Base-by-base conservation (phyloP, 2,113 vertebrate genomes). In the Rhombomys opimus region DNA sequence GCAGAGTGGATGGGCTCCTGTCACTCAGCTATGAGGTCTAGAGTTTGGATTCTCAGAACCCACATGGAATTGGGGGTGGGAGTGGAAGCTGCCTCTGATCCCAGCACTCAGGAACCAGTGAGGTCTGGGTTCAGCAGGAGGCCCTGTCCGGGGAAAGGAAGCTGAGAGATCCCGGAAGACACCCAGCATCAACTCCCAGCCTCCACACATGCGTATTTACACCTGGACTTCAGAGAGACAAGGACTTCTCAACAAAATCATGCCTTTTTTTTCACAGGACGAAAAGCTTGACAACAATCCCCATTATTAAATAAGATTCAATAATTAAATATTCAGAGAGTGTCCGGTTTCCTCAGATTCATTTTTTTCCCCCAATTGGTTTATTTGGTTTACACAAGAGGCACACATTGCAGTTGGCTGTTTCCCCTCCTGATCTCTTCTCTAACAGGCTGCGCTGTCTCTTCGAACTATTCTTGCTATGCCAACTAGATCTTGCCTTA, bases 321-420 rank as follows among this genome's bases (percentile, higher is more conserved):
- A 68, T 73, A 9, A 46, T 85, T 59, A 54, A 91, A 70, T 85
- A 88, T 80, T 57, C 25, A 75, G 22, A 54, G 41, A 89, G 35
- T 30, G 9, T 96, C 81, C 88, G 41, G 73, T 88, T 96, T 94
- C 38, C 50, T 86, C 6, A 38, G 57, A 70, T 14, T 90, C 10
- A 22, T 57, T n/a, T 85, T 54, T 30, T 52, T 3, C 23, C 7
- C 7, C 75, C 82, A 3, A 7, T 46, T 80, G 52, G 20, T 54
- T 80, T 72, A 32, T 15, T 14, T 35, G 81, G 65, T 94, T 38
- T 96, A 92, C 50, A 46, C 59, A 86, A 78, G 46, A 93, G 57
- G 75, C 15, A 82, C 2, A 22, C 23, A 23, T 30, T 73, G 32
- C 0, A 68, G 50, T 15, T 89, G 61, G 41, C 20, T 65, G 32